Percentiles rank a stretch among this genome's conserved stretches.
phyloP scores from a whole-genome alignment of 1,140 invertebrate species.

The Episyrphus balteatus region DNA sequence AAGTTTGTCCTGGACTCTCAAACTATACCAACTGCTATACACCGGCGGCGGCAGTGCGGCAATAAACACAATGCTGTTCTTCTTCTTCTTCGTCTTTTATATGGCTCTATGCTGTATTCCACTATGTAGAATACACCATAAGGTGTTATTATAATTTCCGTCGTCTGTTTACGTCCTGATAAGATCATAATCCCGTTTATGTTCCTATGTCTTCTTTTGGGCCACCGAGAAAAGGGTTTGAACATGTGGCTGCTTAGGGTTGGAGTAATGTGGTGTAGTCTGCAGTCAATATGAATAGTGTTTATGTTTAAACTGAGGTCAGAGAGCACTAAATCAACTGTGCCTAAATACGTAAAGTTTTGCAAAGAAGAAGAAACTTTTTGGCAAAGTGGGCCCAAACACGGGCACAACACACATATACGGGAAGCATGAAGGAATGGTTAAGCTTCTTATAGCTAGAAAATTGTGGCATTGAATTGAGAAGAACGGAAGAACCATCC shows the following conservation, averaged over 20 bases:
- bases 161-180: slow-evolving; percentile 22
- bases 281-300: slow-evolving; percentile 8
- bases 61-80: not conserved
- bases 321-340: slow-evolving; percentile 37
- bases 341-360: slow-evolving; percentile 8
- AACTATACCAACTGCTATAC: slow-evolving; percentile 4
- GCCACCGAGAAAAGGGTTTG: too few species aligned
- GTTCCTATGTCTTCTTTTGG: slow-evolving; percentile 18
- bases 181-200: slow-evolving; percentile 39
- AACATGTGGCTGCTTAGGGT: not conserved
- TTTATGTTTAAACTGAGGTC: slow-evolving; percentile 37
- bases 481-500: too few species aligned
- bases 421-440: too few species aligned
- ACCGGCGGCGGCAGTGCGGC: not conserved
- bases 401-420: too few species aligned
- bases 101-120: too few species aligned
- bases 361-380: slow-evolving; percentile 1
- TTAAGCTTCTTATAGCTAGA: too few species aligned
- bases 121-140: slow-evolving; percentile 3
- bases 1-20: not conserved
- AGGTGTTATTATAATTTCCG: slow-evolving; percentile 27
- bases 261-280: slow-evolving; percentile 9
- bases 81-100: too few species aligned
- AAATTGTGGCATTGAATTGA: too few species aligned
- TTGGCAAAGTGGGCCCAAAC: too few species aligned